phyloP scores from a whole-genome alignment of 2,113 vertebrate species.

The Prolemur simus region DNA sequence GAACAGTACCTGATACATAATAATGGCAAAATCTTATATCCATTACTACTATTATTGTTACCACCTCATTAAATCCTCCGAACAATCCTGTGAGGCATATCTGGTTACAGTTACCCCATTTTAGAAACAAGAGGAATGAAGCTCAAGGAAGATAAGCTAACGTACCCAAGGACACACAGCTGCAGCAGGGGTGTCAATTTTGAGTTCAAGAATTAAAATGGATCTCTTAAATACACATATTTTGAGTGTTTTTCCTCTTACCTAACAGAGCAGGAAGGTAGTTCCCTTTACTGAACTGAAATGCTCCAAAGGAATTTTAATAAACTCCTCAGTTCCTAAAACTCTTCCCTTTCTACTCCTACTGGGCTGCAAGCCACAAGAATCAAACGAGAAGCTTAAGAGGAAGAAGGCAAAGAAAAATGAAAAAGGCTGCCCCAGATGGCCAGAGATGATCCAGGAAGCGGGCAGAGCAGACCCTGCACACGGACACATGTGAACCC shows the following conservation, averaged over 20 bases:
- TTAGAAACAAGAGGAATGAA: background rate
- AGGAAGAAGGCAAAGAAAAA: background rate
- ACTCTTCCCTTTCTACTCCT: background rate
- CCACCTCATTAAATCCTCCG: background rate
- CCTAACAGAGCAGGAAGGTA: background rate
- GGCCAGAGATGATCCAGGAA: background rate
- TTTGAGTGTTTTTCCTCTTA: background rate
- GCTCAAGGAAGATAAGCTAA: background rate
- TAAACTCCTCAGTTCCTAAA: background rate
- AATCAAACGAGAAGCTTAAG: background rate
- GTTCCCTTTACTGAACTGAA: background rate
- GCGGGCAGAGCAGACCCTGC: background rate
- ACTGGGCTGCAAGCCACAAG: background rate
- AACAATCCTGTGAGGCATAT: background rate
- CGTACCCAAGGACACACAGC: background rate
- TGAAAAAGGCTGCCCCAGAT: background rate
- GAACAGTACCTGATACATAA: background rate
- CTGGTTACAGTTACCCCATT: background rate
- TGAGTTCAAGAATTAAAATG: background rate
- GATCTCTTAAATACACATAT: background rate
- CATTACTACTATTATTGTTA: background rate
- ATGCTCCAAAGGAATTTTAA: background rate
- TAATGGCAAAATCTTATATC: background rate
- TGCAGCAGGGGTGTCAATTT: background rate
- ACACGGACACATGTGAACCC: background rate